Conservation (phyloP, 2,888 invertebrate genomes). For the Carterocephalus palaemon region DNA sequence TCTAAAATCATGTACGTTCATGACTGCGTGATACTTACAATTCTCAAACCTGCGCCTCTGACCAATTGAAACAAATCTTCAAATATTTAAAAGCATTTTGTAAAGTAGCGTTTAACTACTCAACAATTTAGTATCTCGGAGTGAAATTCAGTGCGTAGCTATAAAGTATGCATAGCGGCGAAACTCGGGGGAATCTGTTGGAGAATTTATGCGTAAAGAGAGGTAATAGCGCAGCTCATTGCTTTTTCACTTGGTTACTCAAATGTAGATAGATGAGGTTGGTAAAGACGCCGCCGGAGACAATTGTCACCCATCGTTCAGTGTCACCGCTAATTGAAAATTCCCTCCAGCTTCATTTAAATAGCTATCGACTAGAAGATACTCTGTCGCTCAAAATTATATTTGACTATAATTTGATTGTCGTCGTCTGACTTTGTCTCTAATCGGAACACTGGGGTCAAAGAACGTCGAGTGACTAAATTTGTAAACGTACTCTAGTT, state of each 20-base stretch:
- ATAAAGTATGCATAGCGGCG: slow-evolving; percentile 31
- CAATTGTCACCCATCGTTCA: slow-evolving; percentile 75
- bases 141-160: slow-evolving; percentile 22
- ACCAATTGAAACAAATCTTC: background rate
- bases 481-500: background rate
- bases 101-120: slow-evolving; percentile 9
- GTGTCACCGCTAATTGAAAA: slow-evolving; percentile 75
- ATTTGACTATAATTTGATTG: slow-evolving; percentile 51
- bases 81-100: background rate
- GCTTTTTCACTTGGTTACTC: slow-evolving; percentile 75
- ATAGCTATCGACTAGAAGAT: slow-evolving; percentile 64
- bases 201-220: slow-evolving; percentile 61
- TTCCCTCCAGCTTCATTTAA: slow-evolving; percentile 73
- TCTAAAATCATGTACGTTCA: too few relatives aligned
- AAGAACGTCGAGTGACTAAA: slow-evolving; percentile 33
- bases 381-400: slow-evolving; percentile 55
- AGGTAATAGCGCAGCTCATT: slow-evolving; percentile 74
- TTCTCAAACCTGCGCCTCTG: too few relatives aligned
- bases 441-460: slow-evolving; percentile 37
- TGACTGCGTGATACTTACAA: too few relatives aligned
- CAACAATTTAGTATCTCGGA: slow-evolving; percentile 21
- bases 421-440: slow-evolving; percentile 43
- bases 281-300: slow-evolving; percentile 60
- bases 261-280: slow-evolving; percentile 74
- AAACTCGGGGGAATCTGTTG: slow-evolving; percentile 45